Evolutionary conservation across 92 coral and sea anemone species (phyloP).

Genomic region (Hydrozoanthus gracilis): DNA sequence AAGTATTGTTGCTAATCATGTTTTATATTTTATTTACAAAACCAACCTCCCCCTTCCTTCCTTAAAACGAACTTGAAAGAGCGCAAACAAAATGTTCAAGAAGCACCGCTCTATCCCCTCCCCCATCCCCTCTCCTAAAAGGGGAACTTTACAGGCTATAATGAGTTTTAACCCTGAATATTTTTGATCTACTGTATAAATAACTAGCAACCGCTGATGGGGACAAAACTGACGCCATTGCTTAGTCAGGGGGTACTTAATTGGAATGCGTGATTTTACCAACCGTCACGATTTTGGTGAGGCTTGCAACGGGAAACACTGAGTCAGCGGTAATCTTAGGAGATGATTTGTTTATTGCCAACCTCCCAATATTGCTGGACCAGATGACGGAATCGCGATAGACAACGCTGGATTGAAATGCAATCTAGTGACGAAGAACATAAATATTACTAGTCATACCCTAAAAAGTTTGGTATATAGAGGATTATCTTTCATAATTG

Average conservation of each 20-base stretch:
- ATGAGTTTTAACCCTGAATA: too few relatives aligned
- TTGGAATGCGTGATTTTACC: not conserved
- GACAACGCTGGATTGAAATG: slow-evolving; percentile 23
- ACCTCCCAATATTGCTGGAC: slow-evolving; percentile 35
- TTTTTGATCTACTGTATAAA: not conserved
- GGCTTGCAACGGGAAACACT: slow-evolving; percentile 87
- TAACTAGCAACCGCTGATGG: not conserved
- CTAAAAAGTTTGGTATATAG: not conserved
- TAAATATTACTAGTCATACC: too few relatives aligned
- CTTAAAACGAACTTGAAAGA: too few relatives aligned
- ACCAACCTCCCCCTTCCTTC: too few relatives aligned
- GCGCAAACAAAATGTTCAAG: too few relatives aligned
- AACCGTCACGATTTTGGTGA: slow-evolving; percentile 90
- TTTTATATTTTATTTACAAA: too few relatives aligned
- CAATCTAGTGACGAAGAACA: not conserved
- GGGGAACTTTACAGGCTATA: too few relatives aligned
- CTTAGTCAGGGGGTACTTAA: not conserved
- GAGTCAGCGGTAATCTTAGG: slow-evolving; percentile 17
- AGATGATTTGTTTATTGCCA: slow-evolving; percentile 9
- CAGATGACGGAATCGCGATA: slow-evolving; percentile 41
- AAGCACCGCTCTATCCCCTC: too few relatives aligned
- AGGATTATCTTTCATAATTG: too few relatives aligned
- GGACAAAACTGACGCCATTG: not conserved
- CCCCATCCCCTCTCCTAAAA: too few relatives aligned
- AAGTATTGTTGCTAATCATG: too few relatives aligned